These are phyloP conservation scores for Taurulus bubalis DNA, from an alignment of 2,113 vertebrate genomes.

Conservation along the genomic window DNA sequence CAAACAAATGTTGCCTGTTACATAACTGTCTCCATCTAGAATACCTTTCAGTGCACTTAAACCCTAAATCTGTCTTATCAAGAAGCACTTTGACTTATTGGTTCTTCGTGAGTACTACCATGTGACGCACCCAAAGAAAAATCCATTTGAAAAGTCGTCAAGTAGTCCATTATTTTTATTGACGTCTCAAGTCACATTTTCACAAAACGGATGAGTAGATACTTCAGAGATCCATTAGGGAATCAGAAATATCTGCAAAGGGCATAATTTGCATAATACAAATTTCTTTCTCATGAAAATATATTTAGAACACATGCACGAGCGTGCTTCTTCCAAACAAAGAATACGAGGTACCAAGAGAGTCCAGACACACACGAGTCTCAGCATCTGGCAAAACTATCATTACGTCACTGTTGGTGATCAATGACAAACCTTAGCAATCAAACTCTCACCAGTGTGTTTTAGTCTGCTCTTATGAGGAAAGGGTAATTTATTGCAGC, in stretches of 20 bases:
- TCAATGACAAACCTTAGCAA: constrained; percentile 14
- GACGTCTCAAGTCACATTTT: constrained; percentile 8
- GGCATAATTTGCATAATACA: constrained; percentile 11
- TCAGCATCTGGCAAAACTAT: constrained; percentile 35
- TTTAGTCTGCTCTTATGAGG: not conserved
- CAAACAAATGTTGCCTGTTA: not conserved
- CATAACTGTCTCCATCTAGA: constrained; percentile 16
- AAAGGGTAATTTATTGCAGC: constrained; percentile 3
- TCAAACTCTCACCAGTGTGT: constrained; percentile 2
- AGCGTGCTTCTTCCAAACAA: constrained; percentile 5
- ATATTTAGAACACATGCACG: not conserved
- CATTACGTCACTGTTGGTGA: not conserved
- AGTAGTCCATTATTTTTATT: constrained; percentile 16
- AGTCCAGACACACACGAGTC: constrained; percentile 1
- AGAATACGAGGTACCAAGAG: constrained; percentile 26
- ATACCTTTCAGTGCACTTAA: not conserved
- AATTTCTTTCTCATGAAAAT: not conserved
- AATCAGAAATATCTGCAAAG: not conserved
- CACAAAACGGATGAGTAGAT: constrained; percentile 9
- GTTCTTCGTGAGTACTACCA: not conserved
- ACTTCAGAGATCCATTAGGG: not conserved
- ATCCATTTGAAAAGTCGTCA: constrained; percentile 1
- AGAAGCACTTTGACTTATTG: not conserved
- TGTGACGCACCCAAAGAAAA: constrained; percentile 8
- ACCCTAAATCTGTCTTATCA: not conserved